Evolutionary conservation across 2,888 invertebrate species (phyloP).

Genomic region (Perdita meconis): DNA sequence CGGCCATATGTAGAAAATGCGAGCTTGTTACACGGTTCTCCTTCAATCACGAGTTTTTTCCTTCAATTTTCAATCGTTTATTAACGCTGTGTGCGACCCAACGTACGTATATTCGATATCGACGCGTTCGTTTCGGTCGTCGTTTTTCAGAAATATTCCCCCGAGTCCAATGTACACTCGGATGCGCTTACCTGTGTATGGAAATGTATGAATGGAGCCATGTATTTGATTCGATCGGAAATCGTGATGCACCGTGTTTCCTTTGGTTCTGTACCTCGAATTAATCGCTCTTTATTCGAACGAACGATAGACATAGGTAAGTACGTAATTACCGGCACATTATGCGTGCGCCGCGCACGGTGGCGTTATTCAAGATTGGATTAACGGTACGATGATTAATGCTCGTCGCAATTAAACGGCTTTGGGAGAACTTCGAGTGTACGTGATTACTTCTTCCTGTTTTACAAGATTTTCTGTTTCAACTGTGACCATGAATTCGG

Average conservation of each 20-base stretch:
- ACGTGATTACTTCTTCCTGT: conserved; percentile 16
- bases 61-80: background rate
- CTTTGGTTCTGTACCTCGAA: background rate
- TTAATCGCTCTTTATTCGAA: conserved; percentile 1
- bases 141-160: too few species aligned
- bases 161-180: too few species aligned
- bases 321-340: conserved; percentile 21
- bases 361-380: conserved; percentile 29
- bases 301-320: background rate
- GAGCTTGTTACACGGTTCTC: background rate
- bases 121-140: background rate
- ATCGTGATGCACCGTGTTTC: background rate
- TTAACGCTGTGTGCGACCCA: background rate
- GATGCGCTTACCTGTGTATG: too few species aligned
- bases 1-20: background rate
- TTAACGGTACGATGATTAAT: conserved; percentile 47
- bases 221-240: background rate
- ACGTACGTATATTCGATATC: background rate
- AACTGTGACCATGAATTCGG: background rate
- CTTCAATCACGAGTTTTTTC: background rate
- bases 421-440: background rate
- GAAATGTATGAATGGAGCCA: too few species aligned
- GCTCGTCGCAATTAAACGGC: conserved; percentile 31
- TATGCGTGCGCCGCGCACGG: background rate
- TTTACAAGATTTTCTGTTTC: conserved; percentile 7